These are phyloP conservation scores for Saccostrea cuccullata DNA, from an alignment of 1,140 invertebrate genomes.

Conservation along the genomic window DNA sequence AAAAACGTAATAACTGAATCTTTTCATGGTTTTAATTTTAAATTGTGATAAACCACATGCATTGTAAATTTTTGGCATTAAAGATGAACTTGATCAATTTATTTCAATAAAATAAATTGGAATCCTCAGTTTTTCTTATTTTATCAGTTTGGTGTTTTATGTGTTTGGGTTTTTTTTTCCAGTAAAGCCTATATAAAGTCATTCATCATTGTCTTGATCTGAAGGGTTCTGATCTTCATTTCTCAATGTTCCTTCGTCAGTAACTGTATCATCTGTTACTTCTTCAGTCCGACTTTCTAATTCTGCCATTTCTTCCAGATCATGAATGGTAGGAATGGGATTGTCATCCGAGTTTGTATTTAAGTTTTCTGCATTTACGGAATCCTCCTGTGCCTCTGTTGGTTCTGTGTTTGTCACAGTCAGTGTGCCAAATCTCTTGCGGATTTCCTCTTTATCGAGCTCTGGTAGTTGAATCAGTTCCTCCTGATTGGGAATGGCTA, in stretches of 20 bases:
- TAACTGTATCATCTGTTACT: not conserved
- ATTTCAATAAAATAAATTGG: too few relatives aligned
- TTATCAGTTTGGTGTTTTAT: too few relatives aligned
- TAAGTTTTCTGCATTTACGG: not conserved
- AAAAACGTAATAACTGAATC: too few relatives aligned
- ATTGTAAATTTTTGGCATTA: too few relatives aligned
- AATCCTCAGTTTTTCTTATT: too few relatives aligned
- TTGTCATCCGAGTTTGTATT: not conserved
- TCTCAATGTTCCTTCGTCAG: not conserved
- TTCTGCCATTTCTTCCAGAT: not conserved
- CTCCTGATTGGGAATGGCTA: not conserved
- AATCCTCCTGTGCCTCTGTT: not conserved
- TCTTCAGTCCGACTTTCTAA: not conserved
- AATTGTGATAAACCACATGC: too few relatives aligned
- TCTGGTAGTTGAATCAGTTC: not conserved
- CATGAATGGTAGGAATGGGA: not conserved
- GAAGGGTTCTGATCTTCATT: not conserved
- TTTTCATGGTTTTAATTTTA: too few relatives aligned
- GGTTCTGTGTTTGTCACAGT: not conserved
- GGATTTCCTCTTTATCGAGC: slow-evolving; percentile 2
- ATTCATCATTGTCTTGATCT: not conserved
- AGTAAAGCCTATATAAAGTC: too few relatives aligned
- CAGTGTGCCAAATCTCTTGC: not conserved
- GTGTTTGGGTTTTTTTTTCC: too few relatives aligned
- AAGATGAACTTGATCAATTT: too few relatives aligned